Evolutionary conservation across 2,113 vertebrate species (phyloP).

Genomic region (Cichladusa arquata): DNA sequence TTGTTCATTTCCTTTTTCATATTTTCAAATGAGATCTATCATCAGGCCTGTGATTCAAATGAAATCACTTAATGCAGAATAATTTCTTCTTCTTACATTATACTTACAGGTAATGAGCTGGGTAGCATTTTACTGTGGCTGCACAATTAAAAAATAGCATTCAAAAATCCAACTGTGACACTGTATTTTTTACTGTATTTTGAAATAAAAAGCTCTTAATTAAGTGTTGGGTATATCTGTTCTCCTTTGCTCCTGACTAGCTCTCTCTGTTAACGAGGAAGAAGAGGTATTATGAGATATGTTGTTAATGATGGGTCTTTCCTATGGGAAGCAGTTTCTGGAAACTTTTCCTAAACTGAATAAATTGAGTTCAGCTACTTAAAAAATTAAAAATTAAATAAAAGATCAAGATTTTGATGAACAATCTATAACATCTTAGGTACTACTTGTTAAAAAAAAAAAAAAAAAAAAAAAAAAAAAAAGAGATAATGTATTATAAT

Average conservation of each 20-base stretch:
- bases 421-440: neutral
- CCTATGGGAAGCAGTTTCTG: neutral
- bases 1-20: neutral
- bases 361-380: neutral
- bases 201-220: neutral
- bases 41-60: neutral
- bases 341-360: neutral
- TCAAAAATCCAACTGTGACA: neutral
- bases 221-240: neutral
- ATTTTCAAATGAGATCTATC: neutral
- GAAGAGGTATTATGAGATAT: neutral
- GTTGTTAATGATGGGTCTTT: neutral
- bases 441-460: neutral
- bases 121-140: neutral
- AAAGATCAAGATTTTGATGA: neutral
- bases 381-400: neutral
- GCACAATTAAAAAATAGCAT: neutral
- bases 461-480: neutral
- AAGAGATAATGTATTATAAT: neutral
- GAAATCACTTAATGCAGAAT: neutral
- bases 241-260: neutral
- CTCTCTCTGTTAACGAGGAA: fast-evolving
- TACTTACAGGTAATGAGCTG: neutral
- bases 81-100: neutral
- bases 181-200: neutral